A percentile compares a stretch with the other conserved stretches of the same genome.
These are phyloP conservation scores for Cettia cetti DNA, from an alignment of 2,113 vertebrate species.

Conservation along the genomic window DNA sequence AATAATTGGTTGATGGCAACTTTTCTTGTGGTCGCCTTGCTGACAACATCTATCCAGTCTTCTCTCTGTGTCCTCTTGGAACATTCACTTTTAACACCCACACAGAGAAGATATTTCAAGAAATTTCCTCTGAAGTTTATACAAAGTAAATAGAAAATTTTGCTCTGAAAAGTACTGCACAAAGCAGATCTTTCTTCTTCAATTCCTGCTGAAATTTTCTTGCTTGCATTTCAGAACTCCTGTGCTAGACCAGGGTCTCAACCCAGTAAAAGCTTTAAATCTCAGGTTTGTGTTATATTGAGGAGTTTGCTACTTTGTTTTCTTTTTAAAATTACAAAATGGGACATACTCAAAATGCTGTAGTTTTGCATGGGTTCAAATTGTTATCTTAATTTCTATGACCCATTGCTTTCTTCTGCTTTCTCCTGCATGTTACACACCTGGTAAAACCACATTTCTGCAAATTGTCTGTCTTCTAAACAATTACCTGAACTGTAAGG, in stretches of 20 bases:
- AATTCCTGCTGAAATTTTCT: background rate
- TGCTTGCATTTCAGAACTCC: background rate
- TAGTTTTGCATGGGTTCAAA: background rate
- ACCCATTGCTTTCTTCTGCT: background rate
- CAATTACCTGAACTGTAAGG: background rate
- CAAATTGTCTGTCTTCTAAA: background rate
- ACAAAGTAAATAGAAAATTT: conserved; percentile 77
- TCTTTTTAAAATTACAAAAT: background rate
- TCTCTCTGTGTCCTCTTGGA: conserved; percentile 74
- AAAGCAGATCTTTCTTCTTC: conserved; percentile 66
- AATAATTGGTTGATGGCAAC: conserved; percentile 71
- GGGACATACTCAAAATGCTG: too few species aligned
- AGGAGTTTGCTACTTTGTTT: background rate
- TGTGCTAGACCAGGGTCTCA: background rate
- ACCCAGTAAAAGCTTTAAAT: background rate
- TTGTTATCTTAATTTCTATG: background rate
- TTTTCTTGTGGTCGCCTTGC: conserved; percentile 77
- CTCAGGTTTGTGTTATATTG: background rate
- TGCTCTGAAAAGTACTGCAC: conserved; percentile 49
- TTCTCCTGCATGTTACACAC: background rate
- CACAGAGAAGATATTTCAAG: conserved; percentile 75
- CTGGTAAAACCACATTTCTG: background rate
- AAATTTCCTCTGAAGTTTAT: conserved; percentile 75
- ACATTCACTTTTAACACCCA: conserved; percentile 75
- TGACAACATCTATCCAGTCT: conserved; percentile 76